Percentiles rank a stretch among this genome's conserved stretches.
These are phyloP conservation scores for Pandemis heparana DNA, from an alignment of 2,888 invertebrate genomes.

Conservation along the genomic window DNA sequence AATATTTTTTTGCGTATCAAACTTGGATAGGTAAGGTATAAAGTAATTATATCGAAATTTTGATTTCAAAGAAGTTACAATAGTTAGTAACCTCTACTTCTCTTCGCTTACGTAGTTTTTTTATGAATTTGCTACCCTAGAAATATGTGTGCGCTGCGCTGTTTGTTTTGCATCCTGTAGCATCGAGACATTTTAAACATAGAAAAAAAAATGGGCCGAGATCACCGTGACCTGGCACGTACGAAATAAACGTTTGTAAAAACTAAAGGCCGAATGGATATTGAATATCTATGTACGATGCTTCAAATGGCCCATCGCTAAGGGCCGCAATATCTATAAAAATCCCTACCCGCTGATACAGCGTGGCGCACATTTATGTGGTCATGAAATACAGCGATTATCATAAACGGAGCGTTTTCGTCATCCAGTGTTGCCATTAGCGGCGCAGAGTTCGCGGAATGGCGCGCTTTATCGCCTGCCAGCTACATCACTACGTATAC, in stretches of 20 bases:
- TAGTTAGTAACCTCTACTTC: too few relatives aligned
- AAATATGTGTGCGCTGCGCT: too few relatives aligned
- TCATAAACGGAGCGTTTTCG: conserved; percentile 77
- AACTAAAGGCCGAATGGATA: conserved; percentile 40
- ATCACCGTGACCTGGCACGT: conserved; percentile 11
- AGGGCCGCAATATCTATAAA: conserved; percentile 55
- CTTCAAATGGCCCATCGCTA: conserved; percentile 36
- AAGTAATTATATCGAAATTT: too few relatives aligned
- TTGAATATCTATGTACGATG: conserved; percentile 40
- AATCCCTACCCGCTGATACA: conserved; percentile 59
- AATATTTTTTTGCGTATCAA: too few relatives aligned
- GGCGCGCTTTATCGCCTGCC: conserved; percentile 51
- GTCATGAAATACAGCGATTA: conserved; percentile 76
- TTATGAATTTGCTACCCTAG: too few relatives aligned
- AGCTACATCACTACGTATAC: conserved; percentile 23
- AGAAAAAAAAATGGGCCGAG: neutral
- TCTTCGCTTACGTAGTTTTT: too few relatives aligned
- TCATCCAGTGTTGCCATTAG: conserved; percentile 69
- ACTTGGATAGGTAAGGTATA: too few relatives aligned
- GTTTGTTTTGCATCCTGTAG: neutral
- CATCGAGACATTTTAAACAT: too few relatives aligned
- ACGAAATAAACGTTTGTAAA: conserved; percentile 20
- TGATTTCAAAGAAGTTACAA: too few relatives aligned
- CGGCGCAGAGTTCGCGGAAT: conserved; percentile 51
- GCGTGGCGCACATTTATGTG: conserved; percentile 62